A percentile compares a stretch with the other conserved stretches of the same genome.
These are phyloP conservation scores for Plectropomus leopardus DNA, from an alignment of 2,113 vertebrate species.

Conservation along the genomic window DNA sequence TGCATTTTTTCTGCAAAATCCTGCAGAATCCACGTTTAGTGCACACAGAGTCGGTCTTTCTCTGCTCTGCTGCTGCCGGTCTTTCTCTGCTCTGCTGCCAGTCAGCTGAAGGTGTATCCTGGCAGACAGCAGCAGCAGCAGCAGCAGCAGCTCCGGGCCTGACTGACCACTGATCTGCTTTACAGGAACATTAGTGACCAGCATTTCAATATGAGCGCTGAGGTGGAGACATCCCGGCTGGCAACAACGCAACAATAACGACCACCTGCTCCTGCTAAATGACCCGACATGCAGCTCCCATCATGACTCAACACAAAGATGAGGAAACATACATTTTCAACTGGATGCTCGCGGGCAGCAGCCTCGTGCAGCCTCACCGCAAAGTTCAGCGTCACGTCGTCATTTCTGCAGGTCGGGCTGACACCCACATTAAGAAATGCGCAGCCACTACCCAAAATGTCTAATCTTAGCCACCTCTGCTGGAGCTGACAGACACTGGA, in stretches of 20 bases:
- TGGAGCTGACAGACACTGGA: slow-evolving; percentile 20
- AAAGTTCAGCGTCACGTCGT: slow-evolving; percentile 58
- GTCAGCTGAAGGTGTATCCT: slow-evolving; percentile 20
- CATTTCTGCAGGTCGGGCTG: slow-evolving; percentile 57
- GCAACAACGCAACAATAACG: slow-evolving; percentile 44
- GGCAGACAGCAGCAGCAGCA: slow-evolving; percentile 14
- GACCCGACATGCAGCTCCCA: neutral
- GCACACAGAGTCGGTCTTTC: neutral
- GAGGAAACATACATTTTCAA: neutral
- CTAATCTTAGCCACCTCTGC: slow-evolving; percentile 48
- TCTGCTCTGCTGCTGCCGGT: neutral
- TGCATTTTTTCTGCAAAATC: neutral
- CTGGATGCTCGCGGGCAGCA: slow-evolving; percentile 23
- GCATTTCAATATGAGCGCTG: slow-evolving; percentile 7
- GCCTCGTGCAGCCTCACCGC: slow-evolving; percentile 44
- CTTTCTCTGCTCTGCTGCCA: neutral
- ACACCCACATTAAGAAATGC: slow-evolving; percentile 71
- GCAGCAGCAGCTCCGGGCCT: slow-evolving; percentile 5
- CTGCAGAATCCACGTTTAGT: neutral
- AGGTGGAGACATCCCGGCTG: slow-evolving; percentile 39
- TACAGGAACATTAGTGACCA: slow-evolving; percentile 21
- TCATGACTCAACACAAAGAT: neutral
- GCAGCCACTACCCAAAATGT: slow-evolving; percentile 72
- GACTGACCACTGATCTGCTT: slow-evolving; percentile 7
- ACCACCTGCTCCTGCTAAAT: slow-evolving; percentile 4